Percentiles rank a stretch among this genome's conserved stretches.
Evolutionary conservation across 1,140 invertebrate genomes (phyloP).

Genomic region (Trichomalopsis sarcophagae): DNA sequence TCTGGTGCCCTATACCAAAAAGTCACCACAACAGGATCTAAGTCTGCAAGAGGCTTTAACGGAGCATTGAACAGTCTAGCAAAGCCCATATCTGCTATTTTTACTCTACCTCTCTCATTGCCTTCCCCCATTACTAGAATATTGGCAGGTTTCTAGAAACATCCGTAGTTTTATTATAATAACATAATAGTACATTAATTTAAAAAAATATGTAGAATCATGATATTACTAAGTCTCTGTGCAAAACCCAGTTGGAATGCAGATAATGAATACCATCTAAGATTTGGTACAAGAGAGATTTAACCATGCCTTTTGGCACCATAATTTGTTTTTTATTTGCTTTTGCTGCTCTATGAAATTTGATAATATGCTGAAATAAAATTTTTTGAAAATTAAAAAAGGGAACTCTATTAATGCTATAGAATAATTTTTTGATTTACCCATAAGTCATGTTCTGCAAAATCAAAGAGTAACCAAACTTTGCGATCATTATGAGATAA

Average conservation of each 20-base stretch:
- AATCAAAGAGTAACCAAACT: conserved; percentile 99
- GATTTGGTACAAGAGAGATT: conserved; percentile 98
- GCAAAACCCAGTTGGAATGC: conserved; percentile 99
- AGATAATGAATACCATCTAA: conserved; percentile 99
- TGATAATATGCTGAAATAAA: conserved; percentile 93
- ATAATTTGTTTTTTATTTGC: conserved; percentile 97
- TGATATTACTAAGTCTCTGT: conserved; percentile 93
- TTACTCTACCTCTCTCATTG: conserved; percentile 95
- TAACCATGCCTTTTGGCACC: conserved; percentile 98
- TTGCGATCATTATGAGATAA: conserved; percentile 97
- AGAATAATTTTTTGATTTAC: conserved; percentile 67
- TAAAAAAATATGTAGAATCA: not conserved
- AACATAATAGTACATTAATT: conserved; percentile 40
- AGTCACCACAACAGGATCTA: conserved; percentile 99
- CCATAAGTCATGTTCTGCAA: conserved; percentile 99
- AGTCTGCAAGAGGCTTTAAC: conserved; percentile 96
- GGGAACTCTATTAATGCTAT: not conserved
- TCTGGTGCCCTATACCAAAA: conserved; percentile 99
- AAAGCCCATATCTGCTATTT: conserved; percentile 99
- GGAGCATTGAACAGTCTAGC: conserved; percentile 99
- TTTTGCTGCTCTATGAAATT: conserved; percentile 98
- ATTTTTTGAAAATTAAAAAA: not conserved
- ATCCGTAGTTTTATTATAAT: conserved; percentile 28
- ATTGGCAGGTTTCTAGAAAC: conserved; percentile 96
- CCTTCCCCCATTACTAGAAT: conserved; percentile 99